Conservation (phyloP, 2,888 invertebrate species). For the Chirona hameri region DNA sequence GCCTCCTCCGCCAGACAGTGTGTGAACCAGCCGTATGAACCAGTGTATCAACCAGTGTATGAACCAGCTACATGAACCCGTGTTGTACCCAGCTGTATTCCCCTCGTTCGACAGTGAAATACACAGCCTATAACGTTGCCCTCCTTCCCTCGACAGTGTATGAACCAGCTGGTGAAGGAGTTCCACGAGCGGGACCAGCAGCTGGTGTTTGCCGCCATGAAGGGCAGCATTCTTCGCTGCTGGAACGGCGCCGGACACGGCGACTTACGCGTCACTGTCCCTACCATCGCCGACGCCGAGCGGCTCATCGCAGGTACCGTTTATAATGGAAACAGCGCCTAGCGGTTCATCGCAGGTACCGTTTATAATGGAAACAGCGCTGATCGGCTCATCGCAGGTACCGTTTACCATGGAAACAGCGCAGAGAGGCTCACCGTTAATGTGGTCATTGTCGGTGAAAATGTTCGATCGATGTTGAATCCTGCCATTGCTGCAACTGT, state of each 20-base stretch:
- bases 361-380: too few species aligned
- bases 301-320: background rate
- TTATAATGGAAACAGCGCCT: too few species aligned
- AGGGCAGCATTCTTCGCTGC: background rate
- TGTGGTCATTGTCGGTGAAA: too few species aligned
- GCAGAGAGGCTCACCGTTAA: too few species aligned
- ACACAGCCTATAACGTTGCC: background rate
- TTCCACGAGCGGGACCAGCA: conserved; percentile 31
- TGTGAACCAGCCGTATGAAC: too few species aligned
- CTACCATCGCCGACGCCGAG: conserved; percentile 22
- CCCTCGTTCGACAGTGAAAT: background rate
- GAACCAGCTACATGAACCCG: too few species aligned
- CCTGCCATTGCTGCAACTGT: too few species aligned
- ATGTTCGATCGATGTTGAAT: too few species aligned
- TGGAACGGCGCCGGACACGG: conserved; percentile 23
- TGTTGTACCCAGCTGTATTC: background rate
- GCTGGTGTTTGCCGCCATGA: conserved; percentile 30
- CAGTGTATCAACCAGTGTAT: background rate
- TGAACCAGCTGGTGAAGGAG: conserved; percentile 25
- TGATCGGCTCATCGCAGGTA: too few species aligned
- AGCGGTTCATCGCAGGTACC: too few species aligned
- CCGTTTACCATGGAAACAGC: too few species aligned
- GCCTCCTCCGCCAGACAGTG: too few species aligned
- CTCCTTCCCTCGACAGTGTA: background rate
- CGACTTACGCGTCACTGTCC: background rate